Conservation (phyloP, 2,888 invertebrate genomes). For the Eustalomyia histrio region DNA sequence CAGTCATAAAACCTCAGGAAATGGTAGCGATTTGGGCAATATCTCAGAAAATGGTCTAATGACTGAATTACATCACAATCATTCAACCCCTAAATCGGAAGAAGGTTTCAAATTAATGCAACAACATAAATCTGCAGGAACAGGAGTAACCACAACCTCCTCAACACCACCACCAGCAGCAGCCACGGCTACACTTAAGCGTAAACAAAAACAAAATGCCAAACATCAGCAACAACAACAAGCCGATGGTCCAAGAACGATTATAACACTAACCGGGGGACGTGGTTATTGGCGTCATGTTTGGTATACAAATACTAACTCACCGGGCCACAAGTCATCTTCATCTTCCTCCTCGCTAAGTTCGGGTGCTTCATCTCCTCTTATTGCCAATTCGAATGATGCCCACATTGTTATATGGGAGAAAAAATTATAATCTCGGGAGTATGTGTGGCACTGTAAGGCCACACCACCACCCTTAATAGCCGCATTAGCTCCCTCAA, state of each 20-base stretch:
- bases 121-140: constrained; percentile 37
- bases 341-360: constrained; percentile 61
- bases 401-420: constrained; percentile 96
- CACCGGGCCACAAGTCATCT: constrained; percentile 71
- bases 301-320: constrained; percentile 80
- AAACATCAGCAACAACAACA: constrained; percentile 72
- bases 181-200: constrained; percentile 76
- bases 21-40: constrained; percentile 79
- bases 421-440: constrained; percentile 85
- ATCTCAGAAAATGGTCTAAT: constrained; percentile 81
- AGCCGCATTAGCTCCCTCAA: constrained; percentile 43
- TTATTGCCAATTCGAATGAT: constrained; percentile 88
- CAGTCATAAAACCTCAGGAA: constrained; percentile 82
- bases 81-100: constrained; percentile 73
- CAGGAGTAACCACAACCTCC: constrained; percentile 31
- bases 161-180: constrained; percentile 69
- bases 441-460: constrained; percentile 71
- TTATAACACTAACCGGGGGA: constrained; percentile 92
- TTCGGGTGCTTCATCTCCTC: constrained; percentile 68
- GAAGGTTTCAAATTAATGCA: constrained; percentile 71
- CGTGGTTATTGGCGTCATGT: constrained; percentile 92
- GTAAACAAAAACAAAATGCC: constrained; percentile 75
- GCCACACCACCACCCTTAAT: constrained; percentile 58
- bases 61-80: constrained; percentile 75
- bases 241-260: constrained; percentile 84